phyloP scores from a whole-genome alignment of 2,888 invertebrate species.

The Chironomus tentans region DNA sequence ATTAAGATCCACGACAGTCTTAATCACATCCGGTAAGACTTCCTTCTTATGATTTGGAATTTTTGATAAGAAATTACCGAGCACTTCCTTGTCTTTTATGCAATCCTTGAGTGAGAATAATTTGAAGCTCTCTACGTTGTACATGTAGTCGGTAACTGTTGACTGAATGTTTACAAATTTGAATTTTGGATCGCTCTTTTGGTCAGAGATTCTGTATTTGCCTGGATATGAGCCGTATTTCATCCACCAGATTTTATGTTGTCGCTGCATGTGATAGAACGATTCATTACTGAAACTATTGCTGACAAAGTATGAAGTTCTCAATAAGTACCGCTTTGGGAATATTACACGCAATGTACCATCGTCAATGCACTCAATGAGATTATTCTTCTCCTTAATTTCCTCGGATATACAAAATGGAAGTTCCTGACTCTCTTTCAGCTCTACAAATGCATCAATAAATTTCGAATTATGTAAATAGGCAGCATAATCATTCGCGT shows the following conservation, averaged over 20 bases:
- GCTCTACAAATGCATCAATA: not conserved
- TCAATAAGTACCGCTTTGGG: not conserved
- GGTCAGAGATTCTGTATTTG: constrained; percentile 17
- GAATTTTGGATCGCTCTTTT: not conserved
- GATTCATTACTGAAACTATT: constrained; percentile 6
- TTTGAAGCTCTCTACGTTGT: not conserved
- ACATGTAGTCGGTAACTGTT: not conserved
- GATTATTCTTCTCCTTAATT: not conserved
- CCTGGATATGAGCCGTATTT: constrained; percentile 16
- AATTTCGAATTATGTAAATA: not conserved
- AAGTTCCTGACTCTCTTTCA: constrained; percentile 6
- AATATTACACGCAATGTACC: not conserved
- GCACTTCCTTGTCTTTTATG: not conserved
- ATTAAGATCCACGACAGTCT: not conserved
- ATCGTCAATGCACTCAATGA: not conserved
- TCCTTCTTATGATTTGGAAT: constrained; percentile 4
- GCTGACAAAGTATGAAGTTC: constrained; percentile 15
- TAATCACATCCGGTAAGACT: constrained; percentile 11
- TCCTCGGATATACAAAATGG: constrained; percentile 22
- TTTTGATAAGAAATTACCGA: not conserved
- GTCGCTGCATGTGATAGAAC: constrained; percentile 19
- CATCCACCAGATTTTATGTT: constrained; percentile 25
- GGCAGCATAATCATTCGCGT: not conserved
- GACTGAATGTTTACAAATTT: constrained; percentile 8
- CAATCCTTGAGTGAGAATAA: constrained; percentile 4